Evolutionary conservation across 23 tunicate genomes (phyloP), one percentile per base, ranked within the genome.

Genomic region (Ascidia mentula): DNA sequence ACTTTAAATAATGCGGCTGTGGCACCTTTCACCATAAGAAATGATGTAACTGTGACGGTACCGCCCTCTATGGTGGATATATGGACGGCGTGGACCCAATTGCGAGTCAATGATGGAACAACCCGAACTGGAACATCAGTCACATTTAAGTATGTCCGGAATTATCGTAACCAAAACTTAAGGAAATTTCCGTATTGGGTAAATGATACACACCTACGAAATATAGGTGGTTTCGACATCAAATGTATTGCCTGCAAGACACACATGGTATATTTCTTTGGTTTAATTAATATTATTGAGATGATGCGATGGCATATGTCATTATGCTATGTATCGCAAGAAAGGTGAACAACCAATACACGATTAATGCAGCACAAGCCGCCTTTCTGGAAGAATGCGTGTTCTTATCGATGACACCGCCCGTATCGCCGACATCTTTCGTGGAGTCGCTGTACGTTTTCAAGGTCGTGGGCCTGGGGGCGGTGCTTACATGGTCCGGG

Each of bases 1-100:
- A 17, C 60, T 34, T 65, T 88, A 37, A 24, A 73, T 22, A 88
- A 88, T 42, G 84, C 87, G 18, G 79, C 93, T 17, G 36, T 76
- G 34, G 78, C 59, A 30, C 31, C 79, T 13, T 88, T 88, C 69
- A 69, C 76, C 31, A 88, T 88, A 61, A 69, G 72, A n/a, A 88
- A 88, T 77, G 77, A 88, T 59, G 45, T 82, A 17, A 72, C 32
- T 30, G 70, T 53, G 8, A 26, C 79, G 30, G 42, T 72, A 0
- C 45, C 79, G 15, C 18, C 60, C 6, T 18, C 77, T 9, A 32
- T 71, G 9, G 73, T 46, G 15, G 87, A 82, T 40, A 38, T 88
- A 22, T 88, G 93, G 93, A 82, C 78, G 32, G 79, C 93, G 26
- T 82, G 85, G 80, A 45, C 37, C 24, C 93, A 88, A 69, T 39